A percentile compares a stretch with the other conserved stretches of the same genome.
These are phyloP conservation scores for Caenorhabditis sp. DNA, from an alignment of 2,888 invertebrate genomes.

Conservation along the genomic window DNA sequence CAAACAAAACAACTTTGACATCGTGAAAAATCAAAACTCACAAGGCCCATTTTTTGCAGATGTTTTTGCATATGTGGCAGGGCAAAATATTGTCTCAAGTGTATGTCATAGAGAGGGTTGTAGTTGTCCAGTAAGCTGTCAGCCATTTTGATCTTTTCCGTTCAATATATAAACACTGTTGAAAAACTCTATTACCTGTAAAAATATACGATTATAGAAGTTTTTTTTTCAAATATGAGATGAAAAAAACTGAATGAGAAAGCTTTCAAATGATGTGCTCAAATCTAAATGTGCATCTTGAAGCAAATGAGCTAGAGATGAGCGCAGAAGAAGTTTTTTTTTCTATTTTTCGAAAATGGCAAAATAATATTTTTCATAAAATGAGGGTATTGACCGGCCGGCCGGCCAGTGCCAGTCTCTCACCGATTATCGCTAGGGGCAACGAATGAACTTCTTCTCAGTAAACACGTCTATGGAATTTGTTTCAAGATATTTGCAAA, in stretches of 20 bases:
- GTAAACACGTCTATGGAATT: background rate
- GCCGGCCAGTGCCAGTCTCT: background rate
- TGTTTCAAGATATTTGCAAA: no score
- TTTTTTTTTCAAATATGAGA: slow-evolving; percentile 11
- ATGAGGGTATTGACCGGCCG: background rate
- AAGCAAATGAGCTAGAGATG: background rate
- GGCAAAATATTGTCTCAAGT: slow-evolving; percentile 68
- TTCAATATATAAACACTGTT: slow-evolving; percentile 1
- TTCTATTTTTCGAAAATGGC: background rate
- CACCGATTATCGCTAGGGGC: background rate
- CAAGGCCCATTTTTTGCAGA: slow-evolving; percentile 65
- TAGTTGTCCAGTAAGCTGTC: slow-evolving; percentile 66
- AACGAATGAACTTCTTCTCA: background rate
- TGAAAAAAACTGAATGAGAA: background rate
- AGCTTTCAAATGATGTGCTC: slow-evolving; percentile 2
- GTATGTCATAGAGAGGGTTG: slow-evolving; percentile 70
- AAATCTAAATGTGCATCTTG: slow-evolving; percentile 6
- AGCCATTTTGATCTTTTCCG: slow-evolving; percentile 37
- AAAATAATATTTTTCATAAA: background rate
- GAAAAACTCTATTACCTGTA: slow-evolving; percentile 5
- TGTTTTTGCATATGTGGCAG: slow-evolving; percentile 70
- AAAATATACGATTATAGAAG: background rate
- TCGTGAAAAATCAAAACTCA: slow-evolving; percentile 26
- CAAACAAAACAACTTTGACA: no score
- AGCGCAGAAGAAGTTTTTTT: background rate